Percentiles rank a stretch among this genome's conserved stretches.
These are phyloP conservation scores for Papilio elwesi DNA, from an alignment of 2,888 invertebrate genomes.

Conservation along the genomic window DNA sequence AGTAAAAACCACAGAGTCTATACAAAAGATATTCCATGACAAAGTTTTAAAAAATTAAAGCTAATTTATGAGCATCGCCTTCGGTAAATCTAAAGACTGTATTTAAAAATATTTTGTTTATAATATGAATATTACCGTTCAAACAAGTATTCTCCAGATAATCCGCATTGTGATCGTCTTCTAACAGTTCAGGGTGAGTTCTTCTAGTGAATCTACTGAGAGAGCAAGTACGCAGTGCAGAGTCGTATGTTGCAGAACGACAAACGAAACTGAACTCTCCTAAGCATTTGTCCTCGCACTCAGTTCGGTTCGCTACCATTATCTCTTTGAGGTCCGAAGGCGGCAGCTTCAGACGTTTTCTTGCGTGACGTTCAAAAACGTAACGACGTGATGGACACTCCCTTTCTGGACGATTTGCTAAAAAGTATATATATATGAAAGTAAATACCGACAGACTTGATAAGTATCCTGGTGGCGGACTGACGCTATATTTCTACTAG, in stretches of 20 bases:
- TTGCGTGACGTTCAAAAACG: conserved; percentile 93
- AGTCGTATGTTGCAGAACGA: conserved; percentile 93
- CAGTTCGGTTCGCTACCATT: conserved; percentile 92
- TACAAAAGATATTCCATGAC: too few species aligned
- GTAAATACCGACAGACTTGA: conserved; percentile 36
- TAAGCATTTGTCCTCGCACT: conserved; percentile 95
- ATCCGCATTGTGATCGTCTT: conserved; percentile 94
- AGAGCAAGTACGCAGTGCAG: conserved; percentile 90
- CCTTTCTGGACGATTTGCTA: conserved; percentile 91
- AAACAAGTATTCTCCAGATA: conserved; percentile 96
- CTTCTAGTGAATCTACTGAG: conserved; percentile 92
- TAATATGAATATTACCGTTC: conserved; percentile 85
- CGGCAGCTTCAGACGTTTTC: conserved; percentile 92
- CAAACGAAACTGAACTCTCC: conserved; percentile 95
- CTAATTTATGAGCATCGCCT: not conserved
- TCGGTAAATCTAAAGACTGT: too few species aligned
- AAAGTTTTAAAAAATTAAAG: too few species aligned
- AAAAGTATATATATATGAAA: conserved; percentile 45
- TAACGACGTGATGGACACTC: conserved; percentile 95
- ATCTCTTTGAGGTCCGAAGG: conserved; percentile 93
- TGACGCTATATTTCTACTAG: not conserved
- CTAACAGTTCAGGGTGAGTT: conserved; percentile 92
- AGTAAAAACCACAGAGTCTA: not conserved
- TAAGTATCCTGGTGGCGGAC: not conserved
- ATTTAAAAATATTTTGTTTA: too few species aligned